Base-by-base conservation (phyloP, 2,113 vertebrate genomes). In the Danionella cerebrum region DNA sequence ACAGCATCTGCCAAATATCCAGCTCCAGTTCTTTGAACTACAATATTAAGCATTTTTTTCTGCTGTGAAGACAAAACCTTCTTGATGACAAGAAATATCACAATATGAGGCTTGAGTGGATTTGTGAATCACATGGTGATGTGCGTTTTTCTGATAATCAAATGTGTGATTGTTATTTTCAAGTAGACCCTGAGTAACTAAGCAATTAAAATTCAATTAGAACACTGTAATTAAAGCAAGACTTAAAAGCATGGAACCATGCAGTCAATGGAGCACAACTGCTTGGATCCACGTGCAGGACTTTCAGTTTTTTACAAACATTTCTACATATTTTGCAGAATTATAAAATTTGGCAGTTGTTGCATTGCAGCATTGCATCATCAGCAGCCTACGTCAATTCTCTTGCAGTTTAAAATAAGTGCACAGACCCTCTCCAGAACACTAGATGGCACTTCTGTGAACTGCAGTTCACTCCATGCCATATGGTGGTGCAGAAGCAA, bases 201-300 rank as follows among this genome's bases (percentile, higher is more conserved):
- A 29, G 59, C 50, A 69, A 51, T 69, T 63, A 73, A 66, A 74
- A 69, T 65, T 74, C 45, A 52, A 74, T 58, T 58, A 65, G 47
- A 16, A 19, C 1, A 16, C 29, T 35, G 27, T 74, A 69, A 69
- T 69, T 69, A 65, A 51, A 51, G 42, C 58, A 55, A 62, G 51
- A 48, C 27, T 44, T 55, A 69, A 68, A 63, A 55, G 18, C 57
- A 42, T 53, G 35, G 33, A 12, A 51, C 41, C 48, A n/a, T n/a
- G n/a, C n/a, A 18, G 25, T 36, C 47, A 45, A 12, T 51, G 44
- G 31, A 51, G 45, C 41, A 38, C 11, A 48, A 58, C 31, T 18
- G 33, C 35, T 6, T 29, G 10, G 11, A 41, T 35, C 22, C n/a
- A 25, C n/a, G n/a, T n/a, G n/a, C n/a, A n/a, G n/a, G n/a, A n/a